Base-by-base conservation (phyloP, 2,888 invertebrate genomes). In the Andrena hattorfiana region DNA sequence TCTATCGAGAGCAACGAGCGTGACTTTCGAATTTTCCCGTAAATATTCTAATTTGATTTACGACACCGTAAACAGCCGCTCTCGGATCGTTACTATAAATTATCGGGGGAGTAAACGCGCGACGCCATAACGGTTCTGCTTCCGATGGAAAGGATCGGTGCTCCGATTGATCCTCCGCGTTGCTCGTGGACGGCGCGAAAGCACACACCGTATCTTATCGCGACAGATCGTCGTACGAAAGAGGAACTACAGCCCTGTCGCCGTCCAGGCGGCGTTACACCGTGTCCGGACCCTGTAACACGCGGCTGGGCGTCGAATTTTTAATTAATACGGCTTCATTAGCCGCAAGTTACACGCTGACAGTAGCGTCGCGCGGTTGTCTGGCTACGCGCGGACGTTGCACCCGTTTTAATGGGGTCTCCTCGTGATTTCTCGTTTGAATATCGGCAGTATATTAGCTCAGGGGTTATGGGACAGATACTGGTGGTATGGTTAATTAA, bases 241-340 rank as follows among this genome's bases (percentile, higher is more conserved):
- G 72, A 66, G 59, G 64, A 73, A 75, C 71, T 66, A 8, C 56
- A 48, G 3, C 42, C 51, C 49, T 51, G 71, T 77, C 70, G 66
- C 16, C 67, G 49, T 71, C 51, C 26, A 26, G 62, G 49, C 68
- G 35, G 54, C 68, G 54, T 70, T 70, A 70, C 83, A 68, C 20
- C 71, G 69, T 64, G 79, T 83, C 62, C 23, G n/a, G 51, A 0
- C 51, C 59, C 26, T 10, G 48, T 28, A 2, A 56, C 70, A 66
- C 54, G 62, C 48, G 28, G 20, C 8, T 35, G 63, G 60, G 73
- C 76, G 79, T 87, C 73, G 82, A 13, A 85, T 89, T 91, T 92
- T 92, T 90, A 89, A 91, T 90, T 88, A 87, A 87, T 87, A 87
- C 85, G 81, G 85, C 92, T 91, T 92, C 91, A 90, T 92, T 91